Conservation (phyloP, 2,113 vertebrate genomes). For the Aepyceros melampus region DNA sequence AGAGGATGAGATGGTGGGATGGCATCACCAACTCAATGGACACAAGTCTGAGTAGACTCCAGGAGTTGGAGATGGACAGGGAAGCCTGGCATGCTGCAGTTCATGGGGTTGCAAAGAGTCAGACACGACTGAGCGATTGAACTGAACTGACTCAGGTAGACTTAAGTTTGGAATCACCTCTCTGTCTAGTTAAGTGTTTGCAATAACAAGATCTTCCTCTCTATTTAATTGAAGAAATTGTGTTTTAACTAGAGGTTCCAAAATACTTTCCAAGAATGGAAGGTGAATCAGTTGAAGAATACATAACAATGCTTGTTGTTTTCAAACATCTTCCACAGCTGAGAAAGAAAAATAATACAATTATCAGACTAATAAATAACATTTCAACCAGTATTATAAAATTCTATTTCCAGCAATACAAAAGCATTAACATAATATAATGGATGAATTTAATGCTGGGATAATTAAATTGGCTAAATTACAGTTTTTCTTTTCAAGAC, state of each 20-base stretch:
- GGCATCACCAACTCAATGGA: too few relatives aligned
- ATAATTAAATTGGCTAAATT: not conserved
- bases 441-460: not conserved
- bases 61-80: too few relatives aligned
- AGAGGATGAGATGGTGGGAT: too few relatives aligned
- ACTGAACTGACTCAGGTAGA: constrained; percentile 76
- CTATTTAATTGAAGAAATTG: constrained; percentile 68
- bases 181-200: constrained; percentile 89
- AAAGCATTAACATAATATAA: not conserved
- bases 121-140: too few relatives aligned
- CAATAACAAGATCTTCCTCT: constrained; percentile 86
- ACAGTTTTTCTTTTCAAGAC: constrained; percentile 1
- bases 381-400: not conserved
- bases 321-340: constrained; percentile 90
- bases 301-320: constrained; percentile 86
- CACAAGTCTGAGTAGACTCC: too few relatives aligned
- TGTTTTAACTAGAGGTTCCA: constrained; percentile 81
- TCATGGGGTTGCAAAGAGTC: too few relatives aligned
- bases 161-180: constrained; percentile 81
- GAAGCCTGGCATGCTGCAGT: rapidly evolving
- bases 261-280: constrained; percentile 86
- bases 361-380: not conserved
- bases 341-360: not conserved
- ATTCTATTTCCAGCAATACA: not conserved
- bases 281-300: constrained; percentile 88